A percentile compares a stretch with the other conserved stretches of the same genome.
These are phyloP conservation scores for Steinernema scapterisci DNA, from an alignment of 2,888 invertebrate genomes.

Conservation along the genomic window DNA sequence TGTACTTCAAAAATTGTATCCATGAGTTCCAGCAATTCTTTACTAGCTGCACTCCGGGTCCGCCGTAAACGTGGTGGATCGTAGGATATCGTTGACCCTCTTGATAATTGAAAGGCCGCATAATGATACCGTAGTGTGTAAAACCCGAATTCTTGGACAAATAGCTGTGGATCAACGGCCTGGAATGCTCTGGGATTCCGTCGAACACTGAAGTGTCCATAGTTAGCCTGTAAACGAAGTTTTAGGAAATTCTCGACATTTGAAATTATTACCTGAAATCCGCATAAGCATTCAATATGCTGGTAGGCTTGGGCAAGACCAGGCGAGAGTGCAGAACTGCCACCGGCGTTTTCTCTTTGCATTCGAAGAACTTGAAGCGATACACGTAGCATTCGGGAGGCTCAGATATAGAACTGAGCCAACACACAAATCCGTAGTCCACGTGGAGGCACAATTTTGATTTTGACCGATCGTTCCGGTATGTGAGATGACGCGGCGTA, in stretches of 20 bases:
- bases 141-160: constrained; percentile 34
- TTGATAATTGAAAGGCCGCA: constrained; percentile 43
- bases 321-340: not conserved
- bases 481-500: not conserved
- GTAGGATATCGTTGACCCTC: constrained; percentile 77
- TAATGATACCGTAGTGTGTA: constrained; percentile 43
- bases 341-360: not conserved
- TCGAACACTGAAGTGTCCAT: not conserved
- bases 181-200: not conserved
- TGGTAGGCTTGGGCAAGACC: not conserved
- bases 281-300: not conserved
- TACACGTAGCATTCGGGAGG: constrained; percentile 53
- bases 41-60: constrained; percentile 96
- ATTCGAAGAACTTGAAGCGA: constrained; percentile 29
- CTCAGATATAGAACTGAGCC: constrained; percentile 44
- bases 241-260: too few species aligned
- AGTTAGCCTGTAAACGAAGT: not conserved
- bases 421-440: constrained; percentile 55
- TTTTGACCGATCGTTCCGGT: not conserved
- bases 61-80: constrained; percentile 94
- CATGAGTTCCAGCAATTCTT: constrained; percentile 74
- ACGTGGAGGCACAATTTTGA: not conserved
- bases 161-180: constrained; percentile 1
- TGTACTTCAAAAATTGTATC: constrained; percentile 72
- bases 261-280: constrained; percentile 23